Conservation (phyloP, 2,113 vertebrate species). For the Marcusenius ussheri region DNA sequence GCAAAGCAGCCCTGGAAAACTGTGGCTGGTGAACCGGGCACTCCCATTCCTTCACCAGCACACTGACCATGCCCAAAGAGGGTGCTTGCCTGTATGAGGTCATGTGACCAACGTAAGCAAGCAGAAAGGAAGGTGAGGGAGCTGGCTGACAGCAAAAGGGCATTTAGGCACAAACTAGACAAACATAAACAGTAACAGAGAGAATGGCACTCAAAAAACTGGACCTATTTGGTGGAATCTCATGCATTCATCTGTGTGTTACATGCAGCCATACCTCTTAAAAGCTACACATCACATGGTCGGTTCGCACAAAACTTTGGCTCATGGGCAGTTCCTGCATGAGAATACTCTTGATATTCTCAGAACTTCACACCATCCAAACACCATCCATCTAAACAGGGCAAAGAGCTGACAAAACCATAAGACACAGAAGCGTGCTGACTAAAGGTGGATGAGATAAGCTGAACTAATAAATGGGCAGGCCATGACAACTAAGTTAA, state of each 20-base stretch:
- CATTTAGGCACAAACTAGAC: neutral
- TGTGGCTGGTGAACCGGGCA: neutral
- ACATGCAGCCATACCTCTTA: neutral
- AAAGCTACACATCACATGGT: neutral
- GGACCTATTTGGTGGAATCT: neutral
- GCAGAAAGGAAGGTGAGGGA: neutral
- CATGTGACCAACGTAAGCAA: neutral
- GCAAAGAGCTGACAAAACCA: neutral
- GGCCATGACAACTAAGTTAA: neutral
- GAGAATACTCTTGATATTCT: neutral
- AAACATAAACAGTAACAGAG: neutral
- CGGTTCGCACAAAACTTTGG: neutral
- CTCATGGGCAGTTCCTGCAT: neutral
- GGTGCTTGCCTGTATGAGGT: neutral
- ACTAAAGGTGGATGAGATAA: neutral
- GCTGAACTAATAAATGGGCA: neutral
- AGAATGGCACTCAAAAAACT: neutral
- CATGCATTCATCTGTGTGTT: neutral
- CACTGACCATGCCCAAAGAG: neutral
- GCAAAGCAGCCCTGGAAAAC: neutral
- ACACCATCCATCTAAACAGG: neutral
- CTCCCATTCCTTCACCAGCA: neutral
- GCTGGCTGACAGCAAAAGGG: neutral
- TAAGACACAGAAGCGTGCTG: neutral
- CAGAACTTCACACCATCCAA: neutral